A percentile compares a stretch with the other conserved stretches of the same genome.
Evolutionary conservation across 2,888 invertebrate genomes (phyloP).

Genomic region (Atrina japonica): DNA sequence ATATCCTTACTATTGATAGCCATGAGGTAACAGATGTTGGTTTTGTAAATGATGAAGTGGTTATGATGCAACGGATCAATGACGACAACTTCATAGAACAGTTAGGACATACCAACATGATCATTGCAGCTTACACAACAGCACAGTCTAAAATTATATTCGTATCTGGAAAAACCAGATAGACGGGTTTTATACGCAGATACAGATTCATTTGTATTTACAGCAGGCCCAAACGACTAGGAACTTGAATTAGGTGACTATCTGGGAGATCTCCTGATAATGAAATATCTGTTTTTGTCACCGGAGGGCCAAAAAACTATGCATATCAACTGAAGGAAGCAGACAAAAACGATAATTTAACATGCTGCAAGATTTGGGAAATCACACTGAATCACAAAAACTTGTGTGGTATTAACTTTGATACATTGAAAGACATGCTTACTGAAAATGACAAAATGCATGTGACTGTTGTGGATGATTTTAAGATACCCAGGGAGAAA

Average conservation of each 20-base stretch:
- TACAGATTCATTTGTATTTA: slow-evolving; percentile 52
- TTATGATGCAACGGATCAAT: slow-evolving; percentile 36
- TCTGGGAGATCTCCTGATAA: slow-evolving; percentile 70
- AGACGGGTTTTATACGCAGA: slow-evolving; percentile 29
- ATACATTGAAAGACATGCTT: slow-evolving; percentile 42
- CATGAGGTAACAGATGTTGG: slow-evolving; percentile 40
- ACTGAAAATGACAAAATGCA: slow-evolving; percentile 1
- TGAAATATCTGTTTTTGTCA: slow-evolving; percentile 62
- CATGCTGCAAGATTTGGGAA: slow-evolving; percentile 61
- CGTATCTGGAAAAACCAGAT: slow-evolving; percentile 31
- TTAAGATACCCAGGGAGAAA: slow-evolving; percentile 9
- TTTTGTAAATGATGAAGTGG: slow-evolving; percentile 44
- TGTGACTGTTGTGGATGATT: slow-evolving; percentile 12
- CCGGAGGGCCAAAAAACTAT: slow-evolving; percentile 78
- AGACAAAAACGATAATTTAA: slow-evolving; percentile 25
- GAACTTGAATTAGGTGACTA: slow-evolving; percentile 66
- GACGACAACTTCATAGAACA: slow-evolving; percentile 36
- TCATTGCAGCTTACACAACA: slow-evolving; percentile 47
- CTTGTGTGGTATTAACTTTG: slow-evolving; percentile 50
- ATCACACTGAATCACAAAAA: slow-evolving; percentile 57
- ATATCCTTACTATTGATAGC: slow-evolving; percentile 41
- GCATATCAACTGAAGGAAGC: slow-evolving; percentile 55
- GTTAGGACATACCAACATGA: slow-evolving; percentile 40
- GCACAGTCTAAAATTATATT: slow-evolving; percentile 48
- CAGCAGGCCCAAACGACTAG: slow-evolving; percentile 27